phyloP scores from a whole-genome alignment of 2,113 vertebrate genomes.

The Dipodomys spectabilis region DNA sequence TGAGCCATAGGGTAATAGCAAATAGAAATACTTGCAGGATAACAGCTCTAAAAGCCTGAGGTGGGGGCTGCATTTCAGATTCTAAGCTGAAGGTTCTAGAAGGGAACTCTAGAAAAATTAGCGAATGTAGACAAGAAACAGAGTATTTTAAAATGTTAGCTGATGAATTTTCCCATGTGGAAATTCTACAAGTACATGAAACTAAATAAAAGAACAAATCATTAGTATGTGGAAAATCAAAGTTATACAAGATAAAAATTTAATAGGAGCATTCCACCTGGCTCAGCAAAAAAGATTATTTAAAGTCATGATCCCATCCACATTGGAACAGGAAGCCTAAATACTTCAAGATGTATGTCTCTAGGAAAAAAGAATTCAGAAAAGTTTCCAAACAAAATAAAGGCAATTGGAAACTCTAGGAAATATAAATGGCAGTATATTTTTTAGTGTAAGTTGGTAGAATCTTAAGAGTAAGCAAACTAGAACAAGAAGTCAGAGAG shows the following conservation, averaged over 20 bases:
- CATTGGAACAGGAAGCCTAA: neutral
- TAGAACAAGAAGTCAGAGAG: neutral
- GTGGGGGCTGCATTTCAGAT: neutral
- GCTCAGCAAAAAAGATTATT: neutral
- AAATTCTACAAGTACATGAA: neutral
- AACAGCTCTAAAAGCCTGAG: neutral
- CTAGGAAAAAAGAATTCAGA: neutral
- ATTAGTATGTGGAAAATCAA: neutral
- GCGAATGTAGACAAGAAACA: neutral
- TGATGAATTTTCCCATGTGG: neutral
- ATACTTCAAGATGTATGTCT: neutral
- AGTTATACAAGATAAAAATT: neutral
- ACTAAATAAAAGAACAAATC: constrained; percentile 34
- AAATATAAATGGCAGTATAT: constrained; percentile 11
- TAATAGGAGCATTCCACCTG: neutral
- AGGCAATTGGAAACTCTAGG: neutral
- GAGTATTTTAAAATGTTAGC: neutral
- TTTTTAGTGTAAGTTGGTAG: neutral
- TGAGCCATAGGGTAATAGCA: neutral
- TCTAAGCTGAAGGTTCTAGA: neutral
- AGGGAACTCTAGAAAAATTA: neutral
- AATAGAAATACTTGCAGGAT: neutral
- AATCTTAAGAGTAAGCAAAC: constrained; percentile 15
- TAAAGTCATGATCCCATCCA: neutral
- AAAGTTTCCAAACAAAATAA: constrained; percentile 46